Evolutionary conservation across 2,797 vertebrate genomes (phyloP).

Genomic region (Sylvia borin): DNA sequence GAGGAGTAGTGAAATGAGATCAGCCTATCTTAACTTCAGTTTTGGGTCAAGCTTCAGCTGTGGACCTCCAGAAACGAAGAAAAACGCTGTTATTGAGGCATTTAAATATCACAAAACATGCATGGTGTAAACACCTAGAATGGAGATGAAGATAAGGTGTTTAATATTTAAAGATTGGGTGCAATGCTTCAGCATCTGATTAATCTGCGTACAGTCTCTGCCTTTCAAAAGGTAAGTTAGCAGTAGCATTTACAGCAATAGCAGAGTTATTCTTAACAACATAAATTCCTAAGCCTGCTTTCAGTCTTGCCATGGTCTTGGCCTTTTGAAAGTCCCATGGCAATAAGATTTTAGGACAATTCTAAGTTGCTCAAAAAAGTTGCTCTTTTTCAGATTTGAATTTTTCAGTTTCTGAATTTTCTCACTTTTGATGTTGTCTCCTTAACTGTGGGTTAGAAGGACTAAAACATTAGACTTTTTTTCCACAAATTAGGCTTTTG

Average conservation of each 20-base stretch:
- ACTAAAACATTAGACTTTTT: background rate
- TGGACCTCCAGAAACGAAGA: background rate
- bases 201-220: background rate
- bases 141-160: background rate
- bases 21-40: background rate
- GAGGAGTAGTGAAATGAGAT: background rate
- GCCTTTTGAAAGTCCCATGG: background rate
- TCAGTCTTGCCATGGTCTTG: background rate
- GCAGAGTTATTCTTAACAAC: background rate
- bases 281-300: background rate
- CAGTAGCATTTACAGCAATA: background rate
- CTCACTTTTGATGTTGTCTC: background rate
- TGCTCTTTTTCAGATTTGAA: background rate
- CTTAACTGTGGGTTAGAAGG: background rate
- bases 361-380: background rate
- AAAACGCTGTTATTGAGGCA: background rate
- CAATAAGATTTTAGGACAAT: background rate
- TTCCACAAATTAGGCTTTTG: background rate
- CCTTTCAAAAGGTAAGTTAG: background rate
- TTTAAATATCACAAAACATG: background rate
- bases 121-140: background rate
- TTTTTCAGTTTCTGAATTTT: background rate
- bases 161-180: background rate
- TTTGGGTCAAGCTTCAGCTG: background rate
- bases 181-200: background rate